A percentile compares a stretch with the other conserved stretches of the same genome.
phyloP scores from a whole-genome alignment of 2,113 vertebrate species.

The Phylloscopus whistleri region DNA sequence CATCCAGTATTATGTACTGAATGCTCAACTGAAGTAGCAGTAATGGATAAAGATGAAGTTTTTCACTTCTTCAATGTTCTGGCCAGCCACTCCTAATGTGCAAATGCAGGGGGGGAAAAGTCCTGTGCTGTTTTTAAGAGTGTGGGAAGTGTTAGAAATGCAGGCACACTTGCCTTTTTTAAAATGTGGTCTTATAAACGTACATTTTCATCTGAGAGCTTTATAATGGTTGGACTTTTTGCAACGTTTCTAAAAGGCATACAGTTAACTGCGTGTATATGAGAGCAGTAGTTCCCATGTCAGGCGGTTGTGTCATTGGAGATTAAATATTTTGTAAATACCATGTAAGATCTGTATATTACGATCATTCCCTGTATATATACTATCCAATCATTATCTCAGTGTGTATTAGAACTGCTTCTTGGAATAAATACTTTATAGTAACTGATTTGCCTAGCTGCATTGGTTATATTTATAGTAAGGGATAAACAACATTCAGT shows the following conservation, averaged over 20 bases:
- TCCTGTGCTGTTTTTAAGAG: not conserved
- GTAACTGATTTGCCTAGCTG: not conserved
- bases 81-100: constrained; percentile 85
- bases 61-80: constrained; percentile 97
- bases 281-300: not conserved
- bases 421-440: constrained; percentile 25
- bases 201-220: not conserved
- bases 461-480: not conserved
- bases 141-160: not conserved
- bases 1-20: constrained; percentile 90
- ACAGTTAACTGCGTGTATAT: not conserved
- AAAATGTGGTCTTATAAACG: not conserved
- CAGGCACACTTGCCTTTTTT: not conserved
- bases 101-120: not conserved
- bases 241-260: not conserved
- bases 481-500: not conserved
- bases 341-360: not conserved
- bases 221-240: not conserved
- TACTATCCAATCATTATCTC: not conserved
- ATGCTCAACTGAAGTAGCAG: constrained; percentile 91
- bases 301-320: not conserved
- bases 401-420: not conserved
- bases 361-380: constrained; percentile 1
- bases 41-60: constrained; percentile 93
- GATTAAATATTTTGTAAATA: constrained; percentile 44